Percentiles rank a stretch among this genome's conserved stretches.
Conservation (phyloP, 2,113 vertebrate genomes). For the Corythaeola cristata region DNA sequence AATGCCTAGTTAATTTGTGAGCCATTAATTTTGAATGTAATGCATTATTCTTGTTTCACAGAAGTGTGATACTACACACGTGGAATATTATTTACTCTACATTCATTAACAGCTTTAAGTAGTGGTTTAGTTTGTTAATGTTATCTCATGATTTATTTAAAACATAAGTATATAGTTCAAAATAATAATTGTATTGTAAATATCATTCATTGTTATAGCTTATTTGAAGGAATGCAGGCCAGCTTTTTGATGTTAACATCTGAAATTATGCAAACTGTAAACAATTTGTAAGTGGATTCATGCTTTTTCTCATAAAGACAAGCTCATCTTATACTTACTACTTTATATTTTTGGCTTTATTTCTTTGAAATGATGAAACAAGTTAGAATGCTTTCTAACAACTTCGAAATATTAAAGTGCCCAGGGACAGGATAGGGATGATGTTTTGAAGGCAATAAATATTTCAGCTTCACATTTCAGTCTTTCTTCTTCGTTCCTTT, state of each 20-base stretch:
- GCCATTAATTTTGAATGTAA: neutral
- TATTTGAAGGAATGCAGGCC: conserved; percentile 26
- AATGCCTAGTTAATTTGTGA: neutral
- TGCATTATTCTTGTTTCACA: neutral
- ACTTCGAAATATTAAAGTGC: conserved; percentile 75
- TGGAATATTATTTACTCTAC: conserved; percentile 3
- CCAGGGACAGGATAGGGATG: conserved; percentile 75
- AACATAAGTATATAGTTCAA: neutral
- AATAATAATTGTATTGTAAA: neutral
- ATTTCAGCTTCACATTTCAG: conserved; percentile 91
- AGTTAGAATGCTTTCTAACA: conserved; percentile 72
- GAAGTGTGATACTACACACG: neutral
- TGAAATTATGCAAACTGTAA: conserved; percentile 29
- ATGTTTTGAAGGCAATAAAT: conserved; percentile 90
- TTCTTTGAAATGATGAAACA: conserved; percentile 70
- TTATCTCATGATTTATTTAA: conserved; percentile 39
- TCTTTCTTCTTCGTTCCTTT: conserved; percentile 84
- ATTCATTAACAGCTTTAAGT: neutral
- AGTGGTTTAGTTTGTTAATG: conserved; percentile 38
- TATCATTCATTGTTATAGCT: neutral
- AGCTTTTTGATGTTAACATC: conserved; percentile 32
- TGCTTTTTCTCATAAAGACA: neutral
- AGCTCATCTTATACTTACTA: conserved; percentile 40
- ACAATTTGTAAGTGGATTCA: conserved; percentile 26
- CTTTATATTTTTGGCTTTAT: conserved; percentile 53